Evolutionary conservation across 2,888 invertebrate genomes (phyloP).

Genomic region (Branchellion lobata): DNA sequence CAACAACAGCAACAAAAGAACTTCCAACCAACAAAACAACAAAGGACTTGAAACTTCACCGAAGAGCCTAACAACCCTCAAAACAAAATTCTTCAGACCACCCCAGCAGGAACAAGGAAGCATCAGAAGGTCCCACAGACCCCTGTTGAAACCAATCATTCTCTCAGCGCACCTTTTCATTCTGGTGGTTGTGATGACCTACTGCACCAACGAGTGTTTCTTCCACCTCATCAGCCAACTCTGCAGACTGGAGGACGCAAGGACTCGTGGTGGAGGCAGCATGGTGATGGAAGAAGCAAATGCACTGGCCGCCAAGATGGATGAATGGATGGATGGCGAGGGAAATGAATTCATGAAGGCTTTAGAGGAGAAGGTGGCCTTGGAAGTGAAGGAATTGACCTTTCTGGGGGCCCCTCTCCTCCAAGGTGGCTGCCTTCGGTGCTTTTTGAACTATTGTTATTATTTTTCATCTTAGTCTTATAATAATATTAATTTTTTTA

Average conservation of each 20-base stretch:
- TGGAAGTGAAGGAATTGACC: background rate
- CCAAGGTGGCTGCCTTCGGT: too few species aligned
- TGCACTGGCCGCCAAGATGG: background rate
- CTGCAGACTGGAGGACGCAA: background rate
- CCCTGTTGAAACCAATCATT: background rate
- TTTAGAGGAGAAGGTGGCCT: background rate
- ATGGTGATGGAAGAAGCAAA: background rate
- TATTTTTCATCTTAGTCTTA: too few species aligned
- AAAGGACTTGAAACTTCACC: too few species aligned
- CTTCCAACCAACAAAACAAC: too few species aligned
- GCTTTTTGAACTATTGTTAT: too few species aligned
- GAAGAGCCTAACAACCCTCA: too few species aligned
- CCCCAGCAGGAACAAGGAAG: background rate
- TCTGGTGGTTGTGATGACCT: background rate
- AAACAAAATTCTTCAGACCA: too few species aligned
- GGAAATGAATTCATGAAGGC: background rate
- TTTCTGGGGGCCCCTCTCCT: background rate
- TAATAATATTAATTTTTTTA: too few species aligned
- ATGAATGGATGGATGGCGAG: background rate
- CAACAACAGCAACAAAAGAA: too few species aligned
- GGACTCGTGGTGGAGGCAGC: background rate
- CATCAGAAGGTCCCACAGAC: background rate
- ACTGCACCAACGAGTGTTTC: background rate
- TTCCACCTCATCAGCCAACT: background rate
- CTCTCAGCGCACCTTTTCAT: background rate